Evolutionary conservation across 2,888 invertebrate genomes (phyloP), one percentile per base, ranked within the genome.

Genomic region (Synanthedon andrenaeformis): DNA sequence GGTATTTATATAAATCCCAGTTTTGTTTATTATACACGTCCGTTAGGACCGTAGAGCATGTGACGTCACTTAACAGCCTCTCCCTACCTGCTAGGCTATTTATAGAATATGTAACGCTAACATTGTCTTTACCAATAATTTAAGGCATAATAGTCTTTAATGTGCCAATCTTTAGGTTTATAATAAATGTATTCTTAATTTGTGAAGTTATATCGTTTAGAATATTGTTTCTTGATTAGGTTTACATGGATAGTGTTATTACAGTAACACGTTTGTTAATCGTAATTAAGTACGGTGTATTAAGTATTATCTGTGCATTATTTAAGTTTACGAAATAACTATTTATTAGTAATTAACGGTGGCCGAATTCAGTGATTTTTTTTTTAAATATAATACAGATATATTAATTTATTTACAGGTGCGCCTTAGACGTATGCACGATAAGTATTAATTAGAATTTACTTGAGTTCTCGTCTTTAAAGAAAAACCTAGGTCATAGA

Each of bases 21-120:
- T 45, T 45, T 14, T 45, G 45, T 45, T 45, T 45, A 8, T 3
- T 45, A 12, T 12, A 14, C 45, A 35, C 14, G 45, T 45, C 14
- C n/a, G 13, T 14, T 45, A 14, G 13, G n/a, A 45, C 14, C 45
- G 45, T 45, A 45, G 4, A 45, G 14, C 45, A 5, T 14, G 14
- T 45, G 45, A 14, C 45, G 45, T 50, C 50, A 50, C 50, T 12
- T 19, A 12, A 28, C 41, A 51, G 51, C 41, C 51, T 51, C 51
- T 51, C 41, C 12, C 51, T 52, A 54, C 54, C 54, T 54, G 54
- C 50, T 52, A 41, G 12, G 48, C 23, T 54, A 51, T 54, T 54
- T 54, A 54, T 54, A 54, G 54, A 45, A n/a, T 45, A 14, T 45
- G n/a, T 45, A 13, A 6, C 45, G 8, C 45, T 14, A 14, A 45